A percentile compares a stretch with the other conserved stretches of the same genome.
These are phyloP conservation scores for Kryptolebias marmoratus DNA, from an alignment of 2,113 vertebrate species.

Conservation along the genomic window DNA sequence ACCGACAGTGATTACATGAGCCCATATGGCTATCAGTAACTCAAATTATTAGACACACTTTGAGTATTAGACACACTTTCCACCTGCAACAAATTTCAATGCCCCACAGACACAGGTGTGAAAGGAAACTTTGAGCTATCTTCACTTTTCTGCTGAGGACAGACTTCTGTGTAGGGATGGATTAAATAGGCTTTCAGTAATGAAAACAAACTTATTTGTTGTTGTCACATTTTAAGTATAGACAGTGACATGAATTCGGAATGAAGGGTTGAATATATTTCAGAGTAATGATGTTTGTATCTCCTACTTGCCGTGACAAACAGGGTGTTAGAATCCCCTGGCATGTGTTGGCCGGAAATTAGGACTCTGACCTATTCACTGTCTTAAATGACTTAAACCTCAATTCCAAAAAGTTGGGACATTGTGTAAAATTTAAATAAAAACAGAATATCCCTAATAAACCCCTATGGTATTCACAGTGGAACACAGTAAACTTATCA, in stretches of 20 bases:
- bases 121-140: slow-evolving; percentile 51
- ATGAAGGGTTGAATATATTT: background rate
- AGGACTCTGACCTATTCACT: background rate
- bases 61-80: slow-evolving; percentile 59
- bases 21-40: slow-evolving; percentile 74
- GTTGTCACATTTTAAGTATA: background rate
- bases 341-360: background rate
- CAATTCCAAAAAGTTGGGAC: no score
- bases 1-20: slow-evolving; percentile 68
- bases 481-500: no score
- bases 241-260: background rate
- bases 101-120: slow-evolving; percentile 68
- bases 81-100: slow-evolving; percentile 35
- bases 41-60: slow-evolving; percentile 71
- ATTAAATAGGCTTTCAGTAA: slow-evolving; percentile 12
- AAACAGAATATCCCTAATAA: no score
- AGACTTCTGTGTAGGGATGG: slow-evolving; percentile 4
- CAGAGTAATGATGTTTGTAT: background rate
- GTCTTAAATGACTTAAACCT: no score
- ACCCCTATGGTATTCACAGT: no score
- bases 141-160: slow-evolving; percentile 31
- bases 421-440: no score
- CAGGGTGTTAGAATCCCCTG: background rate
- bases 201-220: slow-evolving; percentile 12
- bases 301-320: background rate